A percentile compares a stretch with the other conserved stretches of the same genome.
Evolutionary conservation across 23 tunicate genomes (phyloP).

Genomic region (Styela clava): DNA sequence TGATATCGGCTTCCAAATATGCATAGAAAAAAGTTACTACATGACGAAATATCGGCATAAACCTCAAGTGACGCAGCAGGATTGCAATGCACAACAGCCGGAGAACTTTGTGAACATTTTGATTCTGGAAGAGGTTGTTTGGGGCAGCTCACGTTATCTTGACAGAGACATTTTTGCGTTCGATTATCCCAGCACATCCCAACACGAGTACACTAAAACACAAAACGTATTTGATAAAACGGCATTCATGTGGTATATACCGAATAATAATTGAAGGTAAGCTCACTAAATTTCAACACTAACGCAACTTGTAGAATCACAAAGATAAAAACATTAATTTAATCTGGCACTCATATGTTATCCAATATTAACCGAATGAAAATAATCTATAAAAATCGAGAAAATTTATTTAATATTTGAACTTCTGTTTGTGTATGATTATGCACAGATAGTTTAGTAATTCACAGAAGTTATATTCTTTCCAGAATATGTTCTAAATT

Average conservation of each 20-base stretch:
- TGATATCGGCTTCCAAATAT: conserved; percentile 6
- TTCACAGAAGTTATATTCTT: no score
- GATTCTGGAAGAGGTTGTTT: conserved; percentile 10
- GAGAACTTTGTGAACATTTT: conserved; percentile 3
- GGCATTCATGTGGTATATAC: not conserved
- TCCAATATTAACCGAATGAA: no score
- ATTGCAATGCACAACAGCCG: not conserved
- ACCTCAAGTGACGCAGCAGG: conserved; percentile 21
- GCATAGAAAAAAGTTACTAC: conserved; percentile 16
- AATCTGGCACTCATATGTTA: no score
- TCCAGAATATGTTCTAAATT: no score
- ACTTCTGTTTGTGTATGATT: no score
- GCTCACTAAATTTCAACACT: no score
- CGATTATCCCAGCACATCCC: conserved; percentile 29
- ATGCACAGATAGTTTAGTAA: no score
- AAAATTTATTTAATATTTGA: no score
- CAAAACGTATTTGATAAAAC: not conserved
- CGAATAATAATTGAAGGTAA: no score
- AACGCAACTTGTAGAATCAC: no score
- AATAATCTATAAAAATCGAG: no score
- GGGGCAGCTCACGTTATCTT: not conserved
- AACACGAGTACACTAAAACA: not conserved
- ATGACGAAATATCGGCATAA: conserved; percentile 4
- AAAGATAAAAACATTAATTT: no score
- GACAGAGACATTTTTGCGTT: conserved; percentile 11